Evolutionary conservation across 2,113 vertebrate genomes (phyloP).

Genomic region (Platycercus adscitus): DNA sequence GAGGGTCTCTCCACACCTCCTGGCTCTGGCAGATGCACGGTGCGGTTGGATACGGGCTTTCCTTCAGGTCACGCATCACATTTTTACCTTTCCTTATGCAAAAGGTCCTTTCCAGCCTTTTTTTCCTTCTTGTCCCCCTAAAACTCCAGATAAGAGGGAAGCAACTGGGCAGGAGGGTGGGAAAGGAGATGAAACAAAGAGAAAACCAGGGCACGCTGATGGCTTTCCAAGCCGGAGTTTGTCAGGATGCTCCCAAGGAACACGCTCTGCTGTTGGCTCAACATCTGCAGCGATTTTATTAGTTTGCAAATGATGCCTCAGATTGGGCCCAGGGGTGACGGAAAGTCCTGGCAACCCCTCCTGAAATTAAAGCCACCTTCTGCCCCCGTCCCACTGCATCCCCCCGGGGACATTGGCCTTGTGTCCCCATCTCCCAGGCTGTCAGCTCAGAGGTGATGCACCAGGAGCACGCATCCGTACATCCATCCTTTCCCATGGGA

Average conservation of each 20-base stretch:
- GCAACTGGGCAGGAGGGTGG: no score
- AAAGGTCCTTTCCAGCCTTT: not conserved
- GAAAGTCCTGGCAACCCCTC: not conserved
- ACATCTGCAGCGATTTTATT: conserved; percentile 43
- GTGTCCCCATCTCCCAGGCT: not conserved
- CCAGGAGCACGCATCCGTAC: accelerated
- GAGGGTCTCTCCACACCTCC: not conserved
- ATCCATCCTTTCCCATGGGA: not conserved
- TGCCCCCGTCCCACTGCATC: not conserved
- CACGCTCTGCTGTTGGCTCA: accelerated
- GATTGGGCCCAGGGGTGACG: not conserved
- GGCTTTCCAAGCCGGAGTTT: not conserved
- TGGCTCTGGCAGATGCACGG: not conserved
- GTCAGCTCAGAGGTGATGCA: accelerated
- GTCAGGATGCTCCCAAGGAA: not conserved
- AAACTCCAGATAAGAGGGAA: not conserved
- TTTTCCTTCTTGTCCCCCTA: not conserved
- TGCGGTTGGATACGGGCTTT: not conserved
- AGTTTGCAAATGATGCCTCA: not conserved
- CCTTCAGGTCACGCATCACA: accelerated
- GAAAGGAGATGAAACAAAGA: not conserved
- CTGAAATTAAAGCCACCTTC: not conserved
- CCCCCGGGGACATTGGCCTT: not conserved
- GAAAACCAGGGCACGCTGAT: not conserved
- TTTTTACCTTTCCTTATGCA: not conserved